These are phyloP conservation scores for Tribolium freemani DNA, from an alignment of 2,888 invertebrate genomes.

Conservation along the genomic window DNA sequence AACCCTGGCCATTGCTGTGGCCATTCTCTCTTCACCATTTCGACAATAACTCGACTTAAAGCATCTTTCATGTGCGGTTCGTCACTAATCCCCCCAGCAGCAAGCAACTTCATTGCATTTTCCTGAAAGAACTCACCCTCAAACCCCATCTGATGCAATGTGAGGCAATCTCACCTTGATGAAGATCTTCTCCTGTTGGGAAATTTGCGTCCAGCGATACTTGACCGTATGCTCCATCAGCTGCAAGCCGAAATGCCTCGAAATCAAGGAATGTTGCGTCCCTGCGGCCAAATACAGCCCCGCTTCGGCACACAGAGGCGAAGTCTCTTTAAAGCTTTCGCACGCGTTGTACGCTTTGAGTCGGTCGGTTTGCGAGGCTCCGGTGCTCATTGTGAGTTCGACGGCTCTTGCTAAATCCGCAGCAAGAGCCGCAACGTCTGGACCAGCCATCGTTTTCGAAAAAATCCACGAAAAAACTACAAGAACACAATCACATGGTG, in stretches of 20 bases:
- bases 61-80: constrained; percentile 88
- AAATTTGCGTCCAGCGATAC: constrained; percentile 92
- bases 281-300: constrained; percentile 85
- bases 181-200: constrained; percentile 88
- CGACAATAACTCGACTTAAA: constrained; percentile 91
- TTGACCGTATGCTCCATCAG: constrained; percentile 94
- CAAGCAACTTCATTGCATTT: constrained; percentile 87
- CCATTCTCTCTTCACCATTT: constrained; percentile 98
- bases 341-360: constrained; percentile 88
- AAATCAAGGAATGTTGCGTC: constrained; percentile 80
- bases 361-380: constrained; percentile 81
- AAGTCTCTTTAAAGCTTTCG: constrained; percentile 87
- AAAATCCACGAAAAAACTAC: not conserved
- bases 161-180: constrained; percentile 76
- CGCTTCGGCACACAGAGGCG: constrained; percentile 89
- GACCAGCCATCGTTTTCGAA: constrained; percentile 67
- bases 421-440: constrained; percentile 78
- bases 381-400: constrained; percentile 86
- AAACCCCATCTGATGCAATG: constrained; percentile 1
- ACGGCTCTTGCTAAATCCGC: constrained; percentile 86
- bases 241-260: constrained; percentile 92
- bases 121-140: constrained; percentile 70
- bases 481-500: constrained; percentile 32
- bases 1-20: constrained; percentile 96
- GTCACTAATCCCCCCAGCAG: constrained; percentile 82